These are phyloP conservation scores for Marmota flaviventris DNA, from an alignment of 2,113 vertebrate species.

Conservation along the genomic window DNA sequence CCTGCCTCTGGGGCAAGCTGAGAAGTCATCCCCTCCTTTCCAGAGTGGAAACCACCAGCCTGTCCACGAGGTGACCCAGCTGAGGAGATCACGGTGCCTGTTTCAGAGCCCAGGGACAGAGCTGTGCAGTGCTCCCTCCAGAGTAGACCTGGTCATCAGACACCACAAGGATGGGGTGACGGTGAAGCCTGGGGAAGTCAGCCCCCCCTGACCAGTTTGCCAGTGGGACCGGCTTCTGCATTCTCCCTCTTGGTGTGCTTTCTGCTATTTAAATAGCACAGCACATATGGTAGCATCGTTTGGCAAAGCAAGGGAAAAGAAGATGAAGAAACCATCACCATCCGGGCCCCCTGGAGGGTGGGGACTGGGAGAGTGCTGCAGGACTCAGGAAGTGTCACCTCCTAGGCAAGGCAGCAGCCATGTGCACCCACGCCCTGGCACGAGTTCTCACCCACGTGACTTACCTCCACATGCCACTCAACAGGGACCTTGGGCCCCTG, in stretches of 20 bases:
- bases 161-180: conserved; percentile 82
- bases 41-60: background rate
- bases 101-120: background rate
- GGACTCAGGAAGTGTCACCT: conserved; percentile 60
- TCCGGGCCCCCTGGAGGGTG: conserved; percentile 47
- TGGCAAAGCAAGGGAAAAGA: conserved; percentile 81
- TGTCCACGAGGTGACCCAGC: background rate
- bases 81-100: conserved; percentile 36
- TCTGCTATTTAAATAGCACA: conserved; percentile 88
- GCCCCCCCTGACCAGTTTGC: conserved; percentile 84
- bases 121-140: conserved; percentile 5
- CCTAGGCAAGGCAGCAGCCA: conserved; percentile 55
- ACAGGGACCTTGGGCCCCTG: background rate
- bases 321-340: conserved; percentile 80
- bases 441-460: conserved; percentile 47
- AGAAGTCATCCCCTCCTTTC: background rate
- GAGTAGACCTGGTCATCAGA: conserved; percentile 77
- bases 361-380: background rate
- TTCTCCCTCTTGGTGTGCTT: conserved; percentile 84
- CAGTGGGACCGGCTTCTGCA: conserved; percentile 82
- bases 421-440: background rate
- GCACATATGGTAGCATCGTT: conserved; percentile 84
- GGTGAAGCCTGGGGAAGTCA: conserved; percentile 80
- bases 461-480: background rate
- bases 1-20: background rate